A percentile compares a stretch with the other conserved stretches of the same genome.
Evolutionary conservation across 2,113 vertebrate genomes (phyloP).

Genomic region (Neogale vison): DNA sequence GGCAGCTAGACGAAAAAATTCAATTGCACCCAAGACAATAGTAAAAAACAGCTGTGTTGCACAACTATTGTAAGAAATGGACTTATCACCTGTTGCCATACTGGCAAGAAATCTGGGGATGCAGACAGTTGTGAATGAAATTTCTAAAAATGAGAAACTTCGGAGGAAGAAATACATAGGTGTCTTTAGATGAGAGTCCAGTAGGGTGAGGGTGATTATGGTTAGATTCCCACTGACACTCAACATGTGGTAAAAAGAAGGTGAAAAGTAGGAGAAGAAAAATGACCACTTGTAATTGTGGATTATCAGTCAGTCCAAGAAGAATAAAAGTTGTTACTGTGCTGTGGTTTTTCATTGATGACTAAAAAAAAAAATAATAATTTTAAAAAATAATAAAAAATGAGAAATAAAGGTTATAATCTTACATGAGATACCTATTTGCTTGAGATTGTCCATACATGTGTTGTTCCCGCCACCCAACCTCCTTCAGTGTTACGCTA

Average conservation of each 20-base stretch:
- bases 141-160: conserved; percentile 73
- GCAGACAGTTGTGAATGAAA: conserved; percentile 61
- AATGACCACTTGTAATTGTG: conserved; percentile 43
- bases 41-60: conserved; percentile 73
- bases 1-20: conserved; percentile 71
- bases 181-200: conserved; percentile 65
- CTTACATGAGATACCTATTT: neutral
- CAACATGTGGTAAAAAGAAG: conserved; percentile 55
- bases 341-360: conserved; percentile 62
- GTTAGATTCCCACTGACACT: conserved; percentile 55
- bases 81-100: conserved; percentile 63
- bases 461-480: neutral
- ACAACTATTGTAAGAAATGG: conserved; percentile 71
- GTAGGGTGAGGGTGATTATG: conserved; percentile 63
- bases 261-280: conserved; percentile 66
- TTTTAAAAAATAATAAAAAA: neutral
- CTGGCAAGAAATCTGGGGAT: conserved; percentile 67
- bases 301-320: conserved; percentile 68
- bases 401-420: neutral
- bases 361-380: neutral
- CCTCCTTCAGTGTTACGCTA: neutral
- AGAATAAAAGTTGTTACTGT: conserved; percentile 65
- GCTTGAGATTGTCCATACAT: neutral
- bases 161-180: conserved; percentile 74
- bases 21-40: conserved; percentile 59